A percentile compares a stretch with the other conserved stretches of the same genome.
phyloP scores from a whole-genome alignment of 2,888 invertebrate genomes.

The Zaprionus bogoriensis region DNA sequence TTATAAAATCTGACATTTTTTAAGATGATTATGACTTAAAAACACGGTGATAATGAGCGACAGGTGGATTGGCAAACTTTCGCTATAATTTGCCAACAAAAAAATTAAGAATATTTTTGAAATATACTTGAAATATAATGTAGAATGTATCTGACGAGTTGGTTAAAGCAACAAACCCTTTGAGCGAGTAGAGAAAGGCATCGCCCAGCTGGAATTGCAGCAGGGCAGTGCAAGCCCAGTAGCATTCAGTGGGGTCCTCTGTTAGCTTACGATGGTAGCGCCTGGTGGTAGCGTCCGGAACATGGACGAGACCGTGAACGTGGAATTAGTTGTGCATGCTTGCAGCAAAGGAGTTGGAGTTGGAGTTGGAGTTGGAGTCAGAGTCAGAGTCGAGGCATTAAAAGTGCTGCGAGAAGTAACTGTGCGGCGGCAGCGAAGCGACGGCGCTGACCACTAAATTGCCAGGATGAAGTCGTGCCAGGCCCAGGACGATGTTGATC shows the following conservation, averaged over 20 bases:
- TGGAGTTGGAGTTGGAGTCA: slow-evolving; percentile 19
- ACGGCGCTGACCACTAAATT: slow-evolving; percentile 61
- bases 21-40: too few relatives aligned
- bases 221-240: slow-evolving; percentile 38
- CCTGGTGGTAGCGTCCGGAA: slow-evolving; percentile 13
- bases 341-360: slow-evolving; percentile 49
- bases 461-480: slow-evolving; percentile 54
- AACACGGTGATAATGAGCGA: too few relatives aligned
- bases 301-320: slow-evolving; percentile 7
- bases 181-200: neutral
- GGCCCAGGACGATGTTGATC: slow-evolving; percentile 60
- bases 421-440: slow-evolving; percentile 2
- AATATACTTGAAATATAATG: too few relatives aligned
- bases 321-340: slow-evolving; percentile 70
- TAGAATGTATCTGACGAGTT: too few relatives aligned
- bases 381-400: slow-evolving; percentile 41
- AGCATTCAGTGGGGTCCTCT: slow-evolving; percentile 47
- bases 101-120: too few relatives aligned
- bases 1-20: too few relatives aligned
- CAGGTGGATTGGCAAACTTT: too few relatives aligned
- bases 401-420: slow-evolving; percentile 24
- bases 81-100: too few relatives aligned
- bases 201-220: slow-evolving; percentile 2
- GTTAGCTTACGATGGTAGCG: slow-evolving; percentile 10
- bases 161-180: too few relatives aligned